Percentiles rank a stretch among this genome's conserved stretches.
phyloP scores from a whole-genome alignment of 2,113 vertebrate species.

The Corynorhinus townsendii region DNA sequence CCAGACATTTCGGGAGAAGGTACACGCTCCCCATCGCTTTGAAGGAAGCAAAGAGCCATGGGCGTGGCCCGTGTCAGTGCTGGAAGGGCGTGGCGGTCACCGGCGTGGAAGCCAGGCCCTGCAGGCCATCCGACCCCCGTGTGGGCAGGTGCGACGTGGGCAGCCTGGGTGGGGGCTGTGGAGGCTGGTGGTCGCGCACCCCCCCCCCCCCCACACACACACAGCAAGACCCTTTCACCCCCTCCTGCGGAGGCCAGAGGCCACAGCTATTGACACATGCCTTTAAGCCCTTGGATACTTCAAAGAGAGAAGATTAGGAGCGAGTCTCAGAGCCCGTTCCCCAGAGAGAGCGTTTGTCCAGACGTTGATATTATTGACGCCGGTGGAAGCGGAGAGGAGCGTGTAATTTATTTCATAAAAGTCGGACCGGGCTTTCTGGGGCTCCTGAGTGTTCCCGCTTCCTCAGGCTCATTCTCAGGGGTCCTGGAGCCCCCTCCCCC shows the following conservation, averaged over 20 bases:
- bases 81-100: fast-evolving
- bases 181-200: conserved; percentile 37
- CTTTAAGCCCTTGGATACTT: conserved; percentile 81
- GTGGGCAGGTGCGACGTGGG: neutral
- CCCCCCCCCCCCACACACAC: neutral
- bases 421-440: conserved; percentile 55
- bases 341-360: conserved; percentile 79
- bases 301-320: conserved; percentile 83
- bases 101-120: neutral
- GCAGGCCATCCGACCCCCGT: fast-evolving
- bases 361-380: conserved; percentile 81
- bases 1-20: neutral
- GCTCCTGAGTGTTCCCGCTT: conserved; percentile 67
- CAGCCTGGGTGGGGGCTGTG: neutral
- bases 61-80: fast-evolving
- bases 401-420: conserved; percentile 77
- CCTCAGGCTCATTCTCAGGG: conserved; percentile 50
- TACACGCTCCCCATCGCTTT: too few species aligned
- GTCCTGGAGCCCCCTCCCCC: conserved; percentile 25
- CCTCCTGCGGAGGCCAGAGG: conserved; percentile 71
- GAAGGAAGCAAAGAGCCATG: neutral
- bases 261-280: conserved; percentile 76
- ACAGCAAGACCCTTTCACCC: conserved; percentile 34
- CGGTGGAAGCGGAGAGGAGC: conserved; percentile 61
- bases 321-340: conserved; percentile 75